A percentile compares a stretch with the other conserved stretches of the same genome.
Conservation (phyloP, 1,140 invertebrate genomes). For the Papilio glaucus region DNA sequence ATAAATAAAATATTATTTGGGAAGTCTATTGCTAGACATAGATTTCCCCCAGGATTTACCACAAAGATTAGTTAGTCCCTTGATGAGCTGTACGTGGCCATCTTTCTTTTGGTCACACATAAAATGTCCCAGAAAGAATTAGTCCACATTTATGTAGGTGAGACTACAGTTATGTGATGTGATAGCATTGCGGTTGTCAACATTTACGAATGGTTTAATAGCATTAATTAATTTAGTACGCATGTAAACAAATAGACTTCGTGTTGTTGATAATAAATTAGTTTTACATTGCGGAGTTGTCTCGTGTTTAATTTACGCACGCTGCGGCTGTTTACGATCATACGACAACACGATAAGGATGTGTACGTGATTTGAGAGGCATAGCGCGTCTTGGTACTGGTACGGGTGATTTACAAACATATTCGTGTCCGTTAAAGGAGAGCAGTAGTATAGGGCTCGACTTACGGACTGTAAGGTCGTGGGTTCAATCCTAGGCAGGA, state of each 20-base stretch:
- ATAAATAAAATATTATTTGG: too few species aligned
- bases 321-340: constrained; percentile 41
- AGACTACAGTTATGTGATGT: neutral
- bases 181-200: neutral
- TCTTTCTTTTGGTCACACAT: too few species aligned
- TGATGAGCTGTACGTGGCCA: too few species aligned
- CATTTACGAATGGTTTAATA: neutral
- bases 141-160: neutral
- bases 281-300: neutral
- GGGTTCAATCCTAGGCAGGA: too few species aligned
- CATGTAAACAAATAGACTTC: constrained; percentile 6
- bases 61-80: too few species aligned
- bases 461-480: too few species aligned
- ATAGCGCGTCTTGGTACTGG: constrained; percentile 41
- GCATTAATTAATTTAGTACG: constrained; percentile 7
- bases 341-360: constrained; percentile 52
- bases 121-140: neutral
- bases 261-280: constrained; percentile 10
- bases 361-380: constrained; percentile 59
- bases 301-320: constrained; percentile 22
- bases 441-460: too few species aligned
- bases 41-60: too few species aligned
- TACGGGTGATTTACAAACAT: neutral
- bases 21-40: too few species aligned
- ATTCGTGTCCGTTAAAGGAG: neutral